Conservation (phyloP, 2,113 vertebrate genomes). For the Brachypodius melanocephalos region DNA sequence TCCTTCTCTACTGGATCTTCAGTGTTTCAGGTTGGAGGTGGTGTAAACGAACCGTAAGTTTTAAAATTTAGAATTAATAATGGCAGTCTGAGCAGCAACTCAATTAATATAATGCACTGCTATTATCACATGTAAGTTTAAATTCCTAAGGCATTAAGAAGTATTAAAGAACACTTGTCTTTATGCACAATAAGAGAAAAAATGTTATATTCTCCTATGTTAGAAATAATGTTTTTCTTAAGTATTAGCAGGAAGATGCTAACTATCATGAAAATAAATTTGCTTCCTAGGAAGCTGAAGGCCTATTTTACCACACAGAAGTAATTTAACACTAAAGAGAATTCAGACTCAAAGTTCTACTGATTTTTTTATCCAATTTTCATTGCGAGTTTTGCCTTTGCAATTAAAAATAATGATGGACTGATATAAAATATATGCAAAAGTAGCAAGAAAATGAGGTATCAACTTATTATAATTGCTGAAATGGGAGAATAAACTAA, state of each 20-base stretch:
- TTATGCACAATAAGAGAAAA: not conserved
- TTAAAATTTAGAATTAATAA: not conserved
- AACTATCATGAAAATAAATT: not conserved
- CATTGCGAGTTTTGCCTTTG: not conserved
- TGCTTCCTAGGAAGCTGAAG: not conserved
- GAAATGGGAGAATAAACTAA: conserved; percentile 7
- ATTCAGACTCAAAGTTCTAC: not conserved
- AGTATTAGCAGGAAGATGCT: not conserved
- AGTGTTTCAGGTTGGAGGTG: not conserved
- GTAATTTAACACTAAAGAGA: not conserved
- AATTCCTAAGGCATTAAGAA: not conserved
- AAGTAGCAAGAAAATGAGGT: not conserved
- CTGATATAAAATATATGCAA: not conserved
- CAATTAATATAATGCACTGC: not conserved
- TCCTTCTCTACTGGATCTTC: not conserved
- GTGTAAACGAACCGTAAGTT: not conserved
- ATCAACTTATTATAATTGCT: conserved; percentile 7
- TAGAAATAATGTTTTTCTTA: not conserved
- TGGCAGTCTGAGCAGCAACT: not conserved
- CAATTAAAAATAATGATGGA: conserved; percentile 14
- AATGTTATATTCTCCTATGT: not conserved
- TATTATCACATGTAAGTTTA: not conserved
- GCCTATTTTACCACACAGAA: not conserved
- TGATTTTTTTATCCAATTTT: not conserved
- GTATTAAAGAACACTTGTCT: not conserved